Evolutionary conservation across 2,888 invertebrate species (phyloP).

Genomic region (Drosophila algonquin): DNA sequence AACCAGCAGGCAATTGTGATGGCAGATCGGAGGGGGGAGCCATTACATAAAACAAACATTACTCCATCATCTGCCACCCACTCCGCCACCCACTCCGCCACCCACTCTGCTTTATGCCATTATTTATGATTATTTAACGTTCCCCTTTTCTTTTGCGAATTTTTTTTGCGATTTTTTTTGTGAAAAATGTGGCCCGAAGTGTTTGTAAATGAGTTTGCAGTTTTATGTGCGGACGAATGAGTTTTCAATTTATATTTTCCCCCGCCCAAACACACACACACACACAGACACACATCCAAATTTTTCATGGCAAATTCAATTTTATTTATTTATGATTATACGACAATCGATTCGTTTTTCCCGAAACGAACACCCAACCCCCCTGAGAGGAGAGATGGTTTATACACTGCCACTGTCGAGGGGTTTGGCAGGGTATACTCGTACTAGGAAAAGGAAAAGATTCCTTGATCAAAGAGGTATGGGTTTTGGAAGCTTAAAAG

Average conservation of each 20-base stretch:
- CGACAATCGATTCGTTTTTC: conserved; percentile 63
- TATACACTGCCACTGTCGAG: conserved; percentile 2
- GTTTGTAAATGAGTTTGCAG: conserved; percentile 74
- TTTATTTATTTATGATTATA: conserved; percentile 78
- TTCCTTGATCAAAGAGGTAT: background rate
- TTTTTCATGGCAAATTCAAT: conserved; percentile 70
- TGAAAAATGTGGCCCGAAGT: conserved; percentile 66
- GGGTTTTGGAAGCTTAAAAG: too few species aligned
- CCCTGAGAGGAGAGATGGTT: background rate
- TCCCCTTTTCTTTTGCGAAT: conserved; percentile 45
- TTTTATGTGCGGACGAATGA: conserved; percentile 75
- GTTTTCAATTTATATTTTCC: conserved; percentile 77
- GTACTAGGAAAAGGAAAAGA: background rate
- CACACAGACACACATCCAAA: conserved; percentile 32
- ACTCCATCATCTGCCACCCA: conserved; percentile 48
- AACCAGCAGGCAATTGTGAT: conserved; percentile 8
- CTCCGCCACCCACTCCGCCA: background rate
- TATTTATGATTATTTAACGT: conserved; percentile 75
- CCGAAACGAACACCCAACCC: background rate
- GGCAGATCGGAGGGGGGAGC: background rate
- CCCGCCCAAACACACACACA: conserved; percentile 10
- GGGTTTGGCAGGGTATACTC: background rate
- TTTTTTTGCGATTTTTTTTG: conserved; percentile 43
- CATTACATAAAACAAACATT: conserved; percentile 62
- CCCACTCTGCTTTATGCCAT: conserved; percentile 63